phyloP scores from a whole-genome alignment of 1,140 invertebrate genomes.

The Heliconius hermathena region DNA sequence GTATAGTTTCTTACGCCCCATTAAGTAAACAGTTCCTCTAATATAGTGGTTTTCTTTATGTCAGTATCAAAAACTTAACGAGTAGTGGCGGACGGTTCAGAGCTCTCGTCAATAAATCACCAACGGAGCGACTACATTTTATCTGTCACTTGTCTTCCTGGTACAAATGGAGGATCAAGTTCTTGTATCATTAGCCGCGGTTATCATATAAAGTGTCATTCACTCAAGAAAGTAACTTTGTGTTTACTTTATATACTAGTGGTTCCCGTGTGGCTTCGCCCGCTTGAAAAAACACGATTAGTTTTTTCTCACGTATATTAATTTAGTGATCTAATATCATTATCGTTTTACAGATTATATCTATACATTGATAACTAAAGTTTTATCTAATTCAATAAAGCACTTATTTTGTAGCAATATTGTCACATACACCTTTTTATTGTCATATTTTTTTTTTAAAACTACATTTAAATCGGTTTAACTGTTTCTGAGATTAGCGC shows the following conservation, averaged over 20 bases:
- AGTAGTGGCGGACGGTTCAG: constrained; percentile 19
- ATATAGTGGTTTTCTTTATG: not conserved
- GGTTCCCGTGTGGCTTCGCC: too few species aligned
- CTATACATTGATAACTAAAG: too few species aligned
- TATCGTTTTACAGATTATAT: too few species aligned
- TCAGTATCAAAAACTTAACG: not conserved
- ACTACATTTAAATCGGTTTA: too few species aligned
- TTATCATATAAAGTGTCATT: constrained; percentile 11
- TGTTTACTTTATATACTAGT: not conserved
- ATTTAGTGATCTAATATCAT: too few species aligned
- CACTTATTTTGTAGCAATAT: too few species aligned
- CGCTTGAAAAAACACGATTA: too few species aligned
- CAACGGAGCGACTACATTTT: constrained; percentile 21
- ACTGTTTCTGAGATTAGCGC: too few species aligned
- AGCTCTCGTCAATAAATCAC: constrained; percentile 22
- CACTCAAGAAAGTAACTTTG: not conserved
- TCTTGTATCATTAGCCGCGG: constrained; percentile 18
- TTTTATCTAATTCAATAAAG: too few species aligned
- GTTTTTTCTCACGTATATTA: too few species aligned
- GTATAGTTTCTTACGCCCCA: not conserved
- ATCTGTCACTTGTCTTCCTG: constrained; percentile 25
- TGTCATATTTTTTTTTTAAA: too few species aligned
- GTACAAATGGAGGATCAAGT: constrained; percentile 21
- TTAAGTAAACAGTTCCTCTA: not conserved
- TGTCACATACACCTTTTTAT: too few species aligned